Conservation (phyloP, 1,140 invertebrate species). For the Tetranychus cinnabarinus region DNA sequence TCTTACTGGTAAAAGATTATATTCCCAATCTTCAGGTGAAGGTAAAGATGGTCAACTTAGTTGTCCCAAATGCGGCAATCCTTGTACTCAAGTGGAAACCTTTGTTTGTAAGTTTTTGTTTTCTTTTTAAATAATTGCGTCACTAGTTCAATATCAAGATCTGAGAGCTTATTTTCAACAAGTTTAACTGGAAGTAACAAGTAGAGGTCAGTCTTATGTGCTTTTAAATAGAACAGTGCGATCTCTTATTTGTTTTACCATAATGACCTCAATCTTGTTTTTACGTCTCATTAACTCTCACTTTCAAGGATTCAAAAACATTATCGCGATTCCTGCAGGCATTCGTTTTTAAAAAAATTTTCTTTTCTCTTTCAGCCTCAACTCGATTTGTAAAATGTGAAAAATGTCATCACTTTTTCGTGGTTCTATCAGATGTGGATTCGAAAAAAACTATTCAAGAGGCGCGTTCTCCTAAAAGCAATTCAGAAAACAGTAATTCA, state of each 20-base stretch:
- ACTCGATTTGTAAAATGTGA: constrained; percentile 91
- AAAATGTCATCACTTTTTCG: constrained; percentile 92
- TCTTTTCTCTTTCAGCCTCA: constrained; percentile 30
- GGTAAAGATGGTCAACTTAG: constrained; percentile 33
- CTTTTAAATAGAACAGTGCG: no score
- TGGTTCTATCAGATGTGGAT: constrained; percentile 78
- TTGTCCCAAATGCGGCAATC: constrained; percentile 85
- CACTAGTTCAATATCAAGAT: background rate
- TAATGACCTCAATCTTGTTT: background rate
- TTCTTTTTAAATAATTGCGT: background rate
- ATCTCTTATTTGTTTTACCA: no score
- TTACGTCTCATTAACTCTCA: background rate
- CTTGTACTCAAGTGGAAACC: constrained; percentile 83
- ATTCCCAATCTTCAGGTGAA: constrained; percentile 7
- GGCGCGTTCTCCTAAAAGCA: background rate
- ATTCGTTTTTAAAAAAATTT: background rate
- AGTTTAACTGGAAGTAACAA: background rate
- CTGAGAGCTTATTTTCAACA: background rate
- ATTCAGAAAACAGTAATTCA: constrained; percentile 30
- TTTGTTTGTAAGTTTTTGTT: constrained; percentile 52
- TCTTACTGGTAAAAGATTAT: background rate
- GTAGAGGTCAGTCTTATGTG: no score
- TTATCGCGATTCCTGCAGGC: background rate
- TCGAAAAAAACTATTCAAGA: constrained; percentile 51
- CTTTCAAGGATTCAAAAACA: background rate